Conservation (phyloP, 2,113 vertebrate genomes). For the Triplophysa rosa region DNA sequence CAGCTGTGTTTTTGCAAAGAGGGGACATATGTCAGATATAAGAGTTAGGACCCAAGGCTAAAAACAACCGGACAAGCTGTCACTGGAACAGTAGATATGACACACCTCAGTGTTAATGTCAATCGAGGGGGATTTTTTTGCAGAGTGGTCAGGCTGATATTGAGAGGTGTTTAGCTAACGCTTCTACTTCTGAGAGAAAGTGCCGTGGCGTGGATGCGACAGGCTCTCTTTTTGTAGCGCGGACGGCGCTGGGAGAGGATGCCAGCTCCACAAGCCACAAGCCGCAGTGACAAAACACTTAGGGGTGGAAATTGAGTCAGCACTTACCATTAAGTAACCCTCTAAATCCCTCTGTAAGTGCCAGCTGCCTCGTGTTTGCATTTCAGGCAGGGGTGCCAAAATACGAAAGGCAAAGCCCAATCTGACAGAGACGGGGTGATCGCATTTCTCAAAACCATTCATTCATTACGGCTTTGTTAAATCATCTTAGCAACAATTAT, state of each 20-base stretch:
- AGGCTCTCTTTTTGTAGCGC: background rate
- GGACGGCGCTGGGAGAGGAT: slow-evolving; percentile 10
- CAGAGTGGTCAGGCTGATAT: slow-evolving; percentile 29
- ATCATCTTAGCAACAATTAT: slow-evolving; percentile 43
- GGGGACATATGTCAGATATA: slow-evolving; percentile 53
- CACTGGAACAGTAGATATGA: slow-evolving; percentile 49
- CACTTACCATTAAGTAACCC: slow-evolving; percentile 43
- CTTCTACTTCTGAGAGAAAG: background rate
- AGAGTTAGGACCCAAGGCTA: slow-evolving; percentile 22
- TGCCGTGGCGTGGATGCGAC: background rate
- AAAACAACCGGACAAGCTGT: slow-evolving; percentile 34
- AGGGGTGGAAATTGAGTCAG: slow-evolving; percentile 41
- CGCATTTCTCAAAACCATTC: slow-evolving; percentile 23
- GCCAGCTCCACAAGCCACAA: slow-evolving; percentile 30
- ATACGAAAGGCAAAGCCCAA: slow-evolving; percentile 16
- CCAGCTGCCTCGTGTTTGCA: slow-evolving; percentile 35
- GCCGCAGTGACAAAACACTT: slow-evolving; percentile 41
- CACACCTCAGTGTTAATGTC: slow-evolving; percentile 28
- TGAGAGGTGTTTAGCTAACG: background rate
- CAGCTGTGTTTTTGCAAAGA: slow-evolving; percentile 53
- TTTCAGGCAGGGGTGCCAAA: slow-evolving; percentile 42
- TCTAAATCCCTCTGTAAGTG: background rate
- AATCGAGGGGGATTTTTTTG: slow-evolving; percentile 13
- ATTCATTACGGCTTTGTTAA: slow-evolving; percentile 48
- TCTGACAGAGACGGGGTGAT: slow-evolving; percentile 14